phyloP scores from a whole-genome alignment of 2,113 vertebrate genomes.

The Vulpes vulpes region DNA sequence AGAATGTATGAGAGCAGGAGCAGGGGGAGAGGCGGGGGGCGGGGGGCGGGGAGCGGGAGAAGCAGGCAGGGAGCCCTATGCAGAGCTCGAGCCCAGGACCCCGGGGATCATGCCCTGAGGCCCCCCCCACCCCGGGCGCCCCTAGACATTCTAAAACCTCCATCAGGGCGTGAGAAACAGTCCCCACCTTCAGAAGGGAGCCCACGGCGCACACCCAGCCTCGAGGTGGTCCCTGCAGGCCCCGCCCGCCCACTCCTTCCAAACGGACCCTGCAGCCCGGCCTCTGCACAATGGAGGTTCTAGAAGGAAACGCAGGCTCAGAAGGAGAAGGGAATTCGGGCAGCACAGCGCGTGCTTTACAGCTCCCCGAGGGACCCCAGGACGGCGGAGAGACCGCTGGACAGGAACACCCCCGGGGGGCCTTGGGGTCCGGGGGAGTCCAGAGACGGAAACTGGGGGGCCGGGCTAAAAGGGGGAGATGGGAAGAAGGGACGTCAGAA shows the following conservation, averaged over 20 bases:
- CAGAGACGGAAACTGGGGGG: background rate
- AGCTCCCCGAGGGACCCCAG: background rate
- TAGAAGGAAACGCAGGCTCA: background rate
- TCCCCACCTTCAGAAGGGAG: background rate
- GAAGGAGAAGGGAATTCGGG: background rate
- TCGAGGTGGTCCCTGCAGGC: background rate
- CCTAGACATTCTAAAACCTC: background rate
- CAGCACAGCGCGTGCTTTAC: rapidly evolving
- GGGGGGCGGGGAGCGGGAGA: too few species aligned
- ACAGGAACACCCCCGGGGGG: background rate
- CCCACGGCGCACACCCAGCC: rapidly evolving
- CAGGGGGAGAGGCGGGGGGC: too few species aligned
- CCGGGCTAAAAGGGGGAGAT: background rate
- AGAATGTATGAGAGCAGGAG: too few species aligned
- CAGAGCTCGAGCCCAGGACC: too few species aligned
- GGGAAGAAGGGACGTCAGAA: background rate
- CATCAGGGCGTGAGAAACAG: rapidly evolving
- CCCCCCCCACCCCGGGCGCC: too few species aligned
- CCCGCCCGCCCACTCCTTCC: background rate
- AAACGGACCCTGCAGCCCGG: rapidly evolving
- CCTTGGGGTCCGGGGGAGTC: background rate
- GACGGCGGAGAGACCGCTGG: background rate
- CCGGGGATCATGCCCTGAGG: too few species aligned
- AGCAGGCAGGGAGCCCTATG: too few species aligned
- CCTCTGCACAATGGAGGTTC: rapidly evolving